Evolutionary conservation across 2,888 invertebrate genomes (phyloP).

Genomic region (Heterodera filipjevi): DNA sequence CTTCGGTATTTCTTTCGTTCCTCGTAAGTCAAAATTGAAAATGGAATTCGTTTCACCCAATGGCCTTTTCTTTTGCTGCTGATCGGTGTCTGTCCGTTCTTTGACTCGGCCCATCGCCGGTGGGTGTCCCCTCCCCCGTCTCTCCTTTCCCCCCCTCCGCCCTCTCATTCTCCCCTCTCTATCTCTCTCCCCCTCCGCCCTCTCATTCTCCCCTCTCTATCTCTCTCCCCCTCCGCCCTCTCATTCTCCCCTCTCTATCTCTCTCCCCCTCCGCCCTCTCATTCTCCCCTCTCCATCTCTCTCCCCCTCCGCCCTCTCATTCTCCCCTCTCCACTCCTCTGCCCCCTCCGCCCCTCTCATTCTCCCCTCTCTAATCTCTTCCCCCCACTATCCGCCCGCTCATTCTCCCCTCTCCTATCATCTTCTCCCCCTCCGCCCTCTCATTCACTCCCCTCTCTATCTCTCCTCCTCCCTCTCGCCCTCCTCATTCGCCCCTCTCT

Average conservation of each 20-base stretch:
- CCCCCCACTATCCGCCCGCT: not conserved
- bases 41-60: not conserved
- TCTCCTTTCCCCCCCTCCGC: not conserved
- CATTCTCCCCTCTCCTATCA: not conserved
- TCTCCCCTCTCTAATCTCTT: not conserved
- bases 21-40: not conserved
- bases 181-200: not conserved
- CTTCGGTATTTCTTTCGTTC: too few relatives aligned
- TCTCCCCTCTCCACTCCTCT: too few relatives aligned
- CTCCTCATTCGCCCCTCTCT: too few relatives aligned
- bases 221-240: too few relatives aligned
- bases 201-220: not conserved
- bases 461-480: too few relatives aligned
- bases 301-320: not conserved
- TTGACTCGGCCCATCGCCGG: not conserved
- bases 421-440: not conserved
- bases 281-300: not conserved
- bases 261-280: not conserved
- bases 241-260: too few relatives aligned
- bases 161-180: too few relatives aligned
- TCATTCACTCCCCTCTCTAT: too few relatives aligned
- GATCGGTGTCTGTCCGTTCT: conserved; percentile 7
- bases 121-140: not conserved
- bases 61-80: not conserved
- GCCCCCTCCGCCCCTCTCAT: too few relatives aligned